phyloP scores from a whole-genome alignment of 2,888 invertebrate genomes.

The Apoda limacodes region DNA sequence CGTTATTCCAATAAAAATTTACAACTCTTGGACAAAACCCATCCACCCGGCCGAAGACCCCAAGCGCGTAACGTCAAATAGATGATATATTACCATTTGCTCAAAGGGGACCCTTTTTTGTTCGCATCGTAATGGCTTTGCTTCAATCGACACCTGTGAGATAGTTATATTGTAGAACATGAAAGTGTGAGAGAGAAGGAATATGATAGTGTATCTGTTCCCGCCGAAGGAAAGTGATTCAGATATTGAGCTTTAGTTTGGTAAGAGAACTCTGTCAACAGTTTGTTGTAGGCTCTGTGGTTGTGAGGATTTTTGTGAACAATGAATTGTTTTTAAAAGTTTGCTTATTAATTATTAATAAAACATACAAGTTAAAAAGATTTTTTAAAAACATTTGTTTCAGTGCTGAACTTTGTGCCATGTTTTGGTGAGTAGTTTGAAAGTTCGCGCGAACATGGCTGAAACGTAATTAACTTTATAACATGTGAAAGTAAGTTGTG shows the following conservation, averaged over 20 bases:
- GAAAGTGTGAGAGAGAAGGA: constrained; percentile 29
- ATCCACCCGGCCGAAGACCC: constrained; percentile 46
- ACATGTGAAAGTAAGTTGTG: no score
- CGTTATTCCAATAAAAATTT: constrained; percentile 59
- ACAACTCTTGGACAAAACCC: constrained; percentile 50
- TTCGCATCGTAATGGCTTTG: constrained; percentile 65
- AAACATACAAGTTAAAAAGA: no score
- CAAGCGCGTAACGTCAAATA: constrained; percentile 55
- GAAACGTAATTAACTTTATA: no score
- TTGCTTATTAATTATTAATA: no score
- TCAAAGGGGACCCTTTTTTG: constrained; percentile 70
- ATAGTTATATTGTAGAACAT: constrained; percentile 22
- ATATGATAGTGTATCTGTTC: constrained; percentile 44
- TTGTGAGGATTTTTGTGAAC: constrained; percentile 26
- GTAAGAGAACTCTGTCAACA: constrained; percentile 55
- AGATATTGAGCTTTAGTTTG: constrained; percentile 44
- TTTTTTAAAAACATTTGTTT: no score
- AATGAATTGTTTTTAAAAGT: no score
- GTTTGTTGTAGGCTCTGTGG: constrained; percentile 44
- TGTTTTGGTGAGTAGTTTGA: no score
- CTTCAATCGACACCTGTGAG: constrained; percentile 52
- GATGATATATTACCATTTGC: constrained; percentile 68
- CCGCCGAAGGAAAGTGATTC: constrained; percentile 58
- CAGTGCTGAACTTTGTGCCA: no score
- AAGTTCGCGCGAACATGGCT: no score